phyloP scores from a whole-genome alignment of 2,888 invertebrate genomes.

The Lysandra coridon region DNA sequence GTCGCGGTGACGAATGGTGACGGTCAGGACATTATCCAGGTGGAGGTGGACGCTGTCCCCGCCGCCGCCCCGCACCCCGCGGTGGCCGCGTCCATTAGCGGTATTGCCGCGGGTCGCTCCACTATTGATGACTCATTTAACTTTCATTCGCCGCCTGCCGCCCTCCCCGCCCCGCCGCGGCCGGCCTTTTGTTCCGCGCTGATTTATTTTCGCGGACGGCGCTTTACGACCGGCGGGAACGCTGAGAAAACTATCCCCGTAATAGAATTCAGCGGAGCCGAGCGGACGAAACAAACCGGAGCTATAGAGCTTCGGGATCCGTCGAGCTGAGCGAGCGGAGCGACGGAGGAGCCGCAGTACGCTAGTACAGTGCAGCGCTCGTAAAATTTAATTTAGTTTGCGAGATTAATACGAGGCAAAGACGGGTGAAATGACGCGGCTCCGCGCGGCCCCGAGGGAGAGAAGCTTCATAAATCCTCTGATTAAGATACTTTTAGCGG shows the following conservation, averaged over 20 bases:
- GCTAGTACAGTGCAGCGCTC: background rate
- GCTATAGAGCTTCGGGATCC: too few species aligned
- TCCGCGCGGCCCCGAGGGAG: background rate
- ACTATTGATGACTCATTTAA: constrained; percentile 44
- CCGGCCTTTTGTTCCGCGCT: constrained; percentile 19
- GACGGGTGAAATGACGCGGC: constrained; percentile 16
- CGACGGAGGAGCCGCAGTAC: background rate
- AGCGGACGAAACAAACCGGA: background rate
- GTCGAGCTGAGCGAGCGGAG: background rate
- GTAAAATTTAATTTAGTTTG: constrained; percentile 21
- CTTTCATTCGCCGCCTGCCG: constrained; percentile 43
- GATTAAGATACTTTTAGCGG: constrained; percentile 27
- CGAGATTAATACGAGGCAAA: constrained; percentile 13
- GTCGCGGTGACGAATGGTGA: background rate
- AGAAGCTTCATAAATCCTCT: background rate
- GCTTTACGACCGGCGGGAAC: background rate
- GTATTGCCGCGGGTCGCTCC: constrained; percentile 38
- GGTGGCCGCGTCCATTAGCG: constrained; percentile 40
- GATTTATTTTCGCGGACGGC: constrained; percentile 14
- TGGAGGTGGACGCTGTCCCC: constrained; percentile 32
- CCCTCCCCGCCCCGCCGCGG: background rate
- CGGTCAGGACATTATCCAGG: constrained; percentile 40
- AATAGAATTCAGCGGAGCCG: background rate
- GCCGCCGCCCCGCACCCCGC: constrained; percentile 3
- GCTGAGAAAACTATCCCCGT: background rate